Evolutionary conservation across 1,140 invertebrate species (phyloP).

Genomic region (Teleogryllus occipitalis): DNA sequence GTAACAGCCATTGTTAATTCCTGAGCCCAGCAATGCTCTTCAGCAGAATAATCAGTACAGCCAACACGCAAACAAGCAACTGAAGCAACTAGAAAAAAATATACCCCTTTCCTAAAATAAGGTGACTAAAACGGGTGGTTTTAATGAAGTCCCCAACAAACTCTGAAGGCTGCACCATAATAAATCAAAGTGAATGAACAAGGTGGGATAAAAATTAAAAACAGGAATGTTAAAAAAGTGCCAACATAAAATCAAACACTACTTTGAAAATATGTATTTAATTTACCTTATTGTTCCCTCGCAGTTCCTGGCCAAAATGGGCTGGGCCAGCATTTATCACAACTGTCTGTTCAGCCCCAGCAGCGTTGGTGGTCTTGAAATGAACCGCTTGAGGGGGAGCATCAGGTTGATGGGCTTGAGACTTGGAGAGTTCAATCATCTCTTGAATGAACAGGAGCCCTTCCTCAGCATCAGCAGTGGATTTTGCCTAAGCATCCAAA

Average conservation of each 20-base stretch:
- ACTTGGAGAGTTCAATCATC: slow-evolving; percentile 84
- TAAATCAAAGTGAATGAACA: not conserved
- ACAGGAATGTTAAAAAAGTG: not conserved
- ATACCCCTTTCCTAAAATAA: not conserved
- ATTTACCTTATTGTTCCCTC: slow-evolving; percentile 41
- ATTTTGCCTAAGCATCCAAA: slow-evolving; percentile 57
- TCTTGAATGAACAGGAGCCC: slow-evolving; percentile 94
- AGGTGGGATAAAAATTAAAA: not conserved
- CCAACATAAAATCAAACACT: not conserved
- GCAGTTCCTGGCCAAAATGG: slow-evolving; percentile 78
- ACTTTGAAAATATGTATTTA: not conserved
- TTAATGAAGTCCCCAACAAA: not conserved
- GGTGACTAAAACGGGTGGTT: not conserved
- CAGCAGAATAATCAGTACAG: not conserved
- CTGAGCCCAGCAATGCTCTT: not conserved
- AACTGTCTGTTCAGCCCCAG: slow-evolving; percentile 29
- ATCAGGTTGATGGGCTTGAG: slow-evolving; percentile 52
- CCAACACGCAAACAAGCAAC: slow-evolving; percentile 3
- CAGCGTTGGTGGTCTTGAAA: slow-evolving; percentile 33
- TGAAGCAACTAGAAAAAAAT: slow-evolving; percentile 1
- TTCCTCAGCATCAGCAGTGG: slow-evolving; percentile 78
- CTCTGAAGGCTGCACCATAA: not conserved
- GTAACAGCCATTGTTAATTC: not conserved
- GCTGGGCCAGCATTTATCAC: slow-evolving; percentile 73
- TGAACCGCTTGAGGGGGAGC: slow-evolving; percentile 48